Base-by-base conservation (phyloP, 2,113 vertebrate genomes). In the Cavia aperea region DNA sequence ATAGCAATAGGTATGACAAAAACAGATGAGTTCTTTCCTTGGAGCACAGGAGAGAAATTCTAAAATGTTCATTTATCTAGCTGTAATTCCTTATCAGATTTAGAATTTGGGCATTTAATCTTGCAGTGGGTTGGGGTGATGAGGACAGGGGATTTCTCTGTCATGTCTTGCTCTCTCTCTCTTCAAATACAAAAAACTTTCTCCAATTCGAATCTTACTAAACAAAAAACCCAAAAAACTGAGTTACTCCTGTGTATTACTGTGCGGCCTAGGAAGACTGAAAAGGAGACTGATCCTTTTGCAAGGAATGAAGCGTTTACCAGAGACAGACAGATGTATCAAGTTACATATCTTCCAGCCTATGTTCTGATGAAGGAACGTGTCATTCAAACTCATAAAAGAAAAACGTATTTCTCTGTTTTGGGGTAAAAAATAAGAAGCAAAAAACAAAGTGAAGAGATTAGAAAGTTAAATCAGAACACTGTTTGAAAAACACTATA, bases 21-120 rank as follows among this genome's bases (percentile, higher is more conserved):
- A 65, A n/a, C 66, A 68, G n/a, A 79, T 31, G 21, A 81, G 83
- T 72, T 60, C 23, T 89, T 11, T 72, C 12, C 33, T 79, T 19
- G 62, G 43, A 65, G n/a, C 39, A 63, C 3, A 86, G 78, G 54
- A 90, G 7, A 85, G n/a, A 94, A 66, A 84, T 79, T 92, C 72
- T 78, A 73, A 90, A 81, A 56, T 62, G 29, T 39, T 93, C 70
- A 56, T 13, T 79, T 65, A 49, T 19, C 62, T 70, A 36, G 70
- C 18, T 93, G 29, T 62, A 84, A 89, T 81, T 93, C 33, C 77
- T 83, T 43, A 77, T 43, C 51, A 46, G 43, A 86, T 88, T 84
- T 88, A 94, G 29, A 79, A 43, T 89, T 84, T 13, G 87, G 70
- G 65, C 26, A 66, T n/a, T 12, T 88, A 36, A 68, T 29, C 56